Evolutionary conservation across 37 sponge, comb jelly and placozoan genomes (phyloP).

Genomic region (Oscarella lobularis): DNA sequence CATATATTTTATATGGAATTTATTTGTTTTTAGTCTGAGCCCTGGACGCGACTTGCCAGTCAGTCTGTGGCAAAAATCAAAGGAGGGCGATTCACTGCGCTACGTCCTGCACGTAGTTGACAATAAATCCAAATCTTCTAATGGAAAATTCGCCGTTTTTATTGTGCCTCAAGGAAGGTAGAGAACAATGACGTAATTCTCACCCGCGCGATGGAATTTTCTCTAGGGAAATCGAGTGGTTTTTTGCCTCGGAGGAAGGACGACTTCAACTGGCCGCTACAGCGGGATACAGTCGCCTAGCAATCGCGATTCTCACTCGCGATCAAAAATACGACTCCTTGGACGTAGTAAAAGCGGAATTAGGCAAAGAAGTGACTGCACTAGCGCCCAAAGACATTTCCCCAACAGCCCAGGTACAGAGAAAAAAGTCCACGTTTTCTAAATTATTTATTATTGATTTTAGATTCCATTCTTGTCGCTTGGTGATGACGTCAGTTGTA

Average conservation of each 20-base stretch:
- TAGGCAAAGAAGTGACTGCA: constrained; percentile 37
- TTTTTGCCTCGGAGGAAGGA: constrained; percentile 50
- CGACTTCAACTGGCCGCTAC: constrained; percentile 39
- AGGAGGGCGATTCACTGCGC: too few relatives aligned
- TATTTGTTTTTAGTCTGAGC: too few relatives aligned
- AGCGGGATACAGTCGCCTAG: constrained; percentile 52
- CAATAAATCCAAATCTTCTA: too few relatives aligned
- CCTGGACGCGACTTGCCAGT: too few relatives aligned
- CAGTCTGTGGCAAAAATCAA: too few relatives aligned
- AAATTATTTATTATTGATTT: neutral
- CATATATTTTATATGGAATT: neutral
- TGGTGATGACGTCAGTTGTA: constrained; percentile 50
- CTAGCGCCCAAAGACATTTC: constrained; percentile 6
- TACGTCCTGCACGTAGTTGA: constrained; percentile 60
- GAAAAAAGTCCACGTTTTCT: neutral
- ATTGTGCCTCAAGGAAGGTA: constrained; percentile 83
- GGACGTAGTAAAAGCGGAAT: constrained; percentile 55
- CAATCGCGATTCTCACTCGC: constrained; percentile 54
- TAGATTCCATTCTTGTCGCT: constrained; percentile 58
- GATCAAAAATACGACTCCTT: constrained; percentile 44
- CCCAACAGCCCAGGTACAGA: neutral
- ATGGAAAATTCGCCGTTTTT: constrained; percentile 73
- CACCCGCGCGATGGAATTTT: too few relatives aligned
- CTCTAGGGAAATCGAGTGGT: constrained; percentile 65
- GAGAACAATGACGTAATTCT: neutral